Evolutionary conservation across 2,113 vertebrate species (phyloP), one percentile per base, ranked within the genome.

Genomic region (Colaptes auratus): DNA sequence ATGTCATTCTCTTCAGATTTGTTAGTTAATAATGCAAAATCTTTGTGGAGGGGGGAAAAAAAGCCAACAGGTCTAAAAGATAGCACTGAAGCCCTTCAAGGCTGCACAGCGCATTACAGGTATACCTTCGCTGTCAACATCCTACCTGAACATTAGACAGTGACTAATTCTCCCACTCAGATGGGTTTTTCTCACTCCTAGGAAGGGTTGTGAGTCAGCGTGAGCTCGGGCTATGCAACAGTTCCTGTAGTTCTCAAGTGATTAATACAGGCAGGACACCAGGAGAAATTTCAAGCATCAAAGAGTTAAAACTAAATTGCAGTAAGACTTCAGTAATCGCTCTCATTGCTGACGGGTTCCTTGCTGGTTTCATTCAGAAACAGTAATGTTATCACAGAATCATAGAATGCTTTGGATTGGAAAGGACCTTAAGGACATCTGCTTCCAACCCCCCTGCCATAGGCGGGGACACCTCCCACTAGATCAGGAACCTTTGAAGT

Each of bases 281-380:
- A 48, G 27, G 16, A 63, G 42, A 88, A 48, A 31, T 53, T 76
- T 66, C 59, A 80, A 84, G 44, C 64, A 60, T 35, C 27, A 65
- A 86, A 55, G 28, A 66, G 39, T 93, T 95, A 82, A 95, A 88
- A 82, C 15, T 67, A 50, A 55, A 85, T 93, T 70, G 69, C 39
- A 82, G 81, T 64, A 52, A 59, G 92, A 75, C 63, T 76, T 95
- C 14, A 36, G 28, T 12, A 15, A 79, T 25, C 15, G 12, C 20
- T 67, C 35, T 63, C 3, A 6, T 33, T 0, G 0, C 52, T 48
- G 10, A 36, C 19, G 67, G 9, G 6, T 61, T 94, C 80, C 74
- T 86, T 71, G 20, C 48, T 56, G 48, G 36, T 61, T 86, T 90
- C 30, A 60, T 89, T 92, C 83, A 90, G 74, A 86, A 88, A 44